Percentiles rank a stretch among this genome's conserved stretches.
These are phyloP conservation scores for Linnaemya vulpina DNA, from an alignment of 2,888 invertebrate genomes.

Conservation along the genomic window DNA sequence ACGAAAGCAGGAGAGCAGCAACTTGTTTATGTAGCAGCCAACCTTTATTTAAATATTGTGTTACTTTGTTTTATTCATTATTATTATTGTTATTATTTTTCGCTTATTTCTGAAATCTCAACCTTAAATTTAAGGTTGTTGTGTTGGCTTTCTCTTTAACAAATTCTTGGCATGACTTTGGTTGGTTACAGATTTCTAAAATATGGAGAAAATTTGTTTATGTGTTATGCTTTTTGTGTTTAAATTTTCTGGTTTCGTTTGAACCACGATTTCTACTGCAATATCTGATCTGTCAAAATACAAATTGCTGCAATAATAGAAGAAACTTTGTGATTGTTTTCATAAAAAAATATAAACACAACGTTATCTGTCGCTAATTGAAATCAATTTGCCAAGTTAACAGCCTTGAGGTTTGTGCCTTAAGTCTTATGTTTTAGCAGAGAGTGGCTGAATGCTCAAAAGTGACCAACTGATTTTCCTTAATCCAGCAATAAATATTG, in stretches of 20 bases:
- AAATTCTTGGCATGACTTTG: constrained; percentile 66
- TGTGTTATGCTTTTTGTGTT: neutral
- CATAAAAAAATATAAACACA: no score
- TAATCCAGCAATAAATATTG: constrained; percentile 30
- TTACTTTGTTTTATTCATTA: constrained; percentile 27
- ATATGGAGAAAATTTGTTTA: constrained; percentile 43
- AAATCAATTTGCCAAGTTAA: neutral
- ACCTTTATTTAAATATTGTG: constrained; percentile 44
- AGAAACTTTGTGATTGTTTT: no score
- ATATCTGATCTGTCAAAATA: no score
- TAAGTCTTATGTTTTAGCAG: constrained; percentile 54
- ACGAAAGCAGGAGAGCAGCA: constrained; percentile 38
- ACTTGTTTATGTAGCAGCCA: constrained; percentile 32
- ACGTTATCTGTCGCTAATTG: neutral
- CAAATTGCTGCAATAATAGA: no score
- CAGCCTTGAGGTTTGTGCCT: constrained; percentile 20
- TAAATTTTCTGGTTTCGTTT: neutral
- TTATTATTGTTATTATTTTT: constrained; percentile 1
- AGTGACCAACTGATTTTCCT: neutral
- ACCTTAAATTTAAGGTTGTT: constrained; percentile 10
- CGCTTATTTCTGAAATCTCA: constrained; percentile 41
- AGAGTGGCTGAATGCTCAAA: neutral
- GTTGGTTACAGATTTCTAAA: constrained; percentile 35
- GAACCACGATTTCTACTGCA: neutral
- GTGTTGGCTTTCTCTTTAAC: constrained; percentile 59